Conservation (phyloP, 2,888 invertebrate genomes). For the Doris montereyensis region DNA sequence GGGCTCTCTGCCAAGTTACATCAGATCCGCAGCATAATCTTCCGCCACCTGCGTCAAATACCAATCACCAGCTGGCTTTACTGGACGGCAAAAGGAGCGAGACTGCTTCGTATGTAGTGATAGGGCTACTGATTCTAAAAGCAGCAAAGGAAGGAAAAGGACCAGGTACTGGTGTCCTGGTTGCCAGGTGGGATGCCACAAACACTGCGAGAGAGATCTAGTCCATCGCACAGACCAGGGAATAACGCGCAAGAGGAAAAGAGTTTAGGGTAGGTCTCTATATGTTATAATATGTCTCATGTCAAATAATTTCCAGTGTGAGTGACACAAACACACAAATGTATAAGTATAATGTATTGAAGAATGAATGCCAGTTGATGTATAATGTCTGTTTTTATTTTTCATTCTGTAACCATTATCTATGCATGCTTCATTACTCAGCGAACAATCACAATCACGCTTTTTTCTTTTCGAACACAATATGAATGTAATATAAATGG, state of each 20-base stretch:
- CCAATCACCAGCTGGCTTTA: background rate
- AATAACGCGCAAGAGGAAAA: background rate
- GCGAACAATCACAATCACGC: too few relatives aligned
- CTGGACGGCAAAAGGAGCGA: slow-evolving; percentile 28
- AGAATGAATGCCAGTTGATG: too few relatives aligned
- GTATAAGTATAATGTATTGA: too few relatives aligned
- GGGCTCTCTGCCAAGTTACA: background rate
- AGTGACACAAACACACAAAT: too few relatives aligned
- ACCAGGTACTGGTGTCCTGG: slow-evolving; percentile 29
- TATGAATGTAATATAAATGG: too few relatives aligned
- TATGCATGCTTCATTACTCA: too few relatives aligned
- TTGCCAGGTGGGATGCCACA: slow-evolving; percentile 24
- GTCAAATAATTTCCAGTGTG: too few relatives aligned
- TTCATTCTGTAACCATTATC: too few relatives aligned
- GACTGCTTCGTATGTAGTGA: slow-evolving; percentile 31
- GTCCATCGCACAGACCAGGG: background rate
- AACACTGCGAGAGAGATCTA: slow-evolving; percentile 7
- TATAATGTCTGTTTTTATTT: too few relatives aligned
- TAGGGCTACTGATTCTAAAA: background rate
- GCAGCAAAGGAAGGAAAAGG: slow-evolving; percentile 16
- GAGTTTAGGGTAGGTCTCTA: background rate
- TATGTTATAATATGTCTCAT: background rate
- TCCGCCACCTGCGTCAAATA: background rate
- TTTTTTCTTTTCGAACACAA: too few relatives aligned
- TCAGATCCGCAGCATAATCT: background rate